These are phyloP conservation scores for Molossus alvarezi DNA, from an alignment of 2,797 vertebrate genomes.

Conservation along the genomic window DNA sequence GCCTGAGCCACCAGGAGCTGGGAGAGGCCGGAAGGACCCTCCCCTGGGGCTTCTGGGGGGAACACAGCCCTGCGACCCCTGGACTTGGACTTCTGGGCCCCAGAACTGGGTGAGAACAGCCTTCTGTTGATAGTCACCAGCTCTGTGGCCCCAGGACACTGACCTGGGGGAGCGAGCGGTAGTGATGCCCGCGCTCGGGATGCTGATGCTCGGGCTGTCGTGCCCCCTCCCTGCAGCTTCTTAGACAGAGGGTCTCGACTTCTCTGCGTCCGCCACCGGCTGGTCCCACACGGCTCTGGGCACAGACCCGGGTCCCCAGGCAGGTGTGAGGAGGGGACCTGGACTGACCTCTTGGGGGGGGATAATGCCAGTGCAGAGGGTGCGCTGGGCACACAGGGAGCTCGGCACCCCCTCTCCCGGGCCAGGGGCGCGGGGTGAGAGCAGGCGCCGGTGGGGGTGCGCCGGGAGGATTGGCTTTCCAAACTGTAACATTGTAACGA, in stretches of 20 bases:
- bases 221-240: accelerated
- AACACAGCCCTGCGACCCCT: accelerated
- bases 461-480: background rate
- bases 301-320: accelerated
- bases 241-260: accelerated
- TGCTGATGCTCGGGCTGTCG: accelerated
- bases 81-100: background rate
- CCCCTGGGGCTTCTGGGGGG: background rate
- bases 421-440: accelerated
- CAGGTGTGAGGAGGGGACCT: background rate
- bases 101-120: accelerated
- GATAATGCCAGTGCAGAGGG: accelerated
- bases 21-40: background rate
- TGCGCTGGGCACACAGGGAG: too few species aligned
- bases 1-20: background rate
- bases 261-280: background rate
- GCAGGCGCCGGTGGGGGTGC: accelerated
- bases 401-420: accelerated
- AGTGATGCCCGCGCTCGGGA: accelerated
- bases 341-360: background rate
- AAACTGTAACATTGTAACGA: background rate
- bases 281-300: background rate
- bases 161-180: background rate
- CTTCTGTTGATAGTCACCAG: too few species aligned
- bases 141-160: accelerated